These are phyloP conservation scores for Pseudomyrmex pallidus DNA, from an alignment of 1,140 invertebrate species.

Conservation along the genomic window DNA sequence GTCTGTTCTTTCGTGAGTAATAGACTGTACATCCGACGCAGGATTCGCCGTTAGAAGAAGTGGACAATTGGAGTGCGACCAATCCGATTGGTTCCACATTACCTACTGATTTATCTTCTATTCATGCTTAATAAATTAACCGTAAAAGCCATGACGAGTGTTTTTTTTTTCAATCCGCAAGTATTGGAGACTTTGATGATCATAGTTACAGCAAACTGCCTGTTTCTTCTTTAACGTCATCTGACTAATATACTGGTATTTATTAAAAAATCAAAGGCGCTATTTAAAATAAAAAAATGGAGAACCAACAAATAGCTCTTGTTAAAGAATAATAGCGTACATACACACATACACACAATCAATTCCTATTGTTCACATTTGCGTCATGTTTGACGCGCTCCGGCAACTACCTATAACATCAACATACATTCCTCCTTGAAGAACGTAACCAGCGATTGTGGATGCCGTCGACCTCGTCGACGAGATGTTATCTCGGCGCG, in stretches of 20 bases:
- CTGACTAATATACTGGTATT: background rate
- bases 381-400: constrained; percentile 25
- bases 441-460: constrained; percentile 27
- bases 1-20: background rate
- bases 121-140: background rate
- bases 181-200: background rate
- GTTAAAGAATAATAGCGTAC: background rate
- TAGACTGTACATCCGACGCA: background rate
- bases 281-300: background rate
- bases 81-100: background rate
- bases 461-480: constrained; percentile 39
- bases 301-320: background rate
- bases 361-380: background rate
- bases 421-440: constrained; percentile 10
- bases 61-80: background rate
- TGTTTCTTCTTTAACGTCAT: background rate
- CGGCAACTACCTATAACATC: background rate
- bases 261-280: background rate
- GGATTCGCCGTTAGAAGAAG: background rate
- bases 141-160: background rate
- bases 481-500: constrained; percentile 32
- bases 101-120: background rate
- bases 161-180: background rate
- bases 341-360: constrained; percentile 7
- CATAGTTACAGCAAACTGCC: too few species aligned